These are phyloP conservation scores for Drosophila nasuta DNA, from an alignment of 1,140 invertebrate species.

Conservation along the genomic window DNA sequence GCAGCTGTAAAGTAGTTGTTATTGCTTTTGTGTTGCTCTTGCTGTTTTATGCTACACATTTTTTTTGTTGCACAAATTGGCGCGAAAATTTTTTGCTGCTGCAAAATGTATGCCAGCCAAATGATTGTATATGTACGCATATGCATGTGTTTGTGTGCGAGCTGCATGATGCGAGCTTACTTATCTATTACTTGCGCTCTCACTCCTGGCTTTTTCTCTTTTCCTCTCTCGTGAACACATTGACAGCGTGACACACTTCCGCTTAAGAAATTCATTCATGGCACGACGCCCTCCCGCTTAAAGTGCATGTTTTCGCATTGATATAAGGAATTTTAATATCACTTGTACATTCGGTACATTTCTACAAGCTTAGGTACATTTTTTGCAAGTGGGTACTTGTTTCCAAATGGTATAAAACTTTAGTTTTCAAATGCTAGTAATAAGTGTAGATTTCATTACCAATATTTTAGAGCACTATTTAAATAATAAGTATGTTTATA, in stretches of 20 bases:
- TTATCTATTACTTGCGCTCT: constrained; percentile 9
- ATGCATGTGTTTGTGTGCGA: constrained; percentile 17
- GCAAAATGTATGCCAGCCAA: constrained; percentile 72
- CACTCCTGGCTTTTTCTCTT: constrained; percentile 14
- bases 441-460: too few species aligned
- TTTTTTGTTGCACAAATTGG: constrained; percentile 70
- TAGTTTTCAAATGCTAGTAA: too few species aligned
- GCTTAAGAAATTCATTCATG: constrained; percentile 71
- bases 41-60: constrained; percentile 60
- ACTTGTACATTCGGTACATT: not conserved
- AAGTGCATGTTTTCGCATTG: constrained; percentile 18
- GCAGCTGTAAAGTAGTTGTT: constrained; percentile 7
- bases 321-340: constrained; percentile 5
- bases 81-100: constrained; percentile 76
- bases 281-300: constrained; percentile 42
- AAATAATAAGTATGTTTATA: too few species aligned
- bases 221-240: not conserved
- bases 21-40: constrained; percentile 51
- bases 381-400: not conserved
- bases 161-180: constrained; percentile 52
- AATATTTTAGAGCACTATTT: too few species aligned
- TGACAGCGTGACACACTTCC: constrained; percentile 60
- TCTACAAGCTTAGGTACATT: too few species aligned
- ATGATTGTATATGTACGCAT: constrained; percentile 18
- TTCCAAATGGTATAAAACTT: too few species aligned